These are phyloP conservation scores for Lymantria monacha DNA, from an alignment of 2,888 invertebrate genomes.

Conservation along the genomic window DNA sequence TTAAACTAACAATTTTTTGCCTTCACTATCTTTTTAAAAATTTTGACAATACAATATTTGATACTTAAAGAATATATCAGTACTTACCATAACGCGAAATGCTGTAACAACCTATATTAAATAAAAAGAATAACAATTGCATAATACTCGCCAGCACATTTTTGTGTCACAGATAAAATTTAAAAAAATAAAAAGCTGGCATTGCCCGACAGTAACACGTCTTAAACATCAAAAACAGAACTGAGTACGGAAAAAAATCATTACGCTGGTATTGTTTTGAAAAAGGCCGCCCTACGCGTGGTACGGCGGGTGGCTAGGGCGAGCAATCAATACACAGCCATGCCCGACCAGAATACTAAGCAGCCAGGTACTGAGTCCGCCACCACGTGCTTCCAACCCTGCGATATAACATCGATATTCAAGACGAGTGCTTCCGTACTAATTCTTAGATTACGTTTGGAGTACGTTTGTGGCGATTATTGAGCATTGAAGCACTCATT, in stretches of 20 bases:
- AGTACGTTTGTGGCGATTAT: constrained; percentile 12
- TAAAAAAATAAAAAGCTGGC: too few relatives aligned
- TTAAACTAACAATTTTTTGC: too few relatives aligned
- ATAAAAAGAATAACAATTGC: too few relatives aligned
- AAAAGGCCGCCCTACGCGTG: constrained; percentile 63
- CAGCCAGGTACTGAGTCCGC: constrained; percentile 49
- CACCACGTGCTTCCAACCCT: constrained; percentile 35
- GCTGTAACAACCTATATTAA: too few relatives aligned
- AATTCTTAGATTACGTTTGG: constrained; percentile 32
- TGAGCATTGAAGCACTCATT: background rate
- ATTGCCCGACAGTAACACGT: constrained; percentile 26
- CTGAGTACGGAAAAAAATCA: constrained; percentile 37
- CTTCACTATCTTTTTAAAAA: too few relatives aligned
- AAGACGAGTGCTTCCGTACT: constrained; percentile 25
- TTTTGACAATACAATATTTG: too few relatives aligned
- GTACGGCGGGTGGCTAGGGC: constrained; percentile 53
- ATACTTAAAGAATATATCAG: too few relatives aligned
- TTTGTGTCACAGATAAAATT: too few relatives aligned
- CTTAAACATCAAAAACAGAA: constrained; percentile 38
- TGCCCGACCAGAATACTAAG: constrained; percentile 84
- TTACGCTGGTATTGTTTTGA: constrained; percentile 69
- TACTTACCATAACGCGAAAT: too few relatives aligned
- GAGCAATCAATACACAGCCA: constrained; percentile 86
- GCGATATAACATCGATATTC: constrained; percentile 33
- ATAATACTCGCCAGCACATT: too few relatives aligned